Percentiles rank a stretch among this genome's conserved stretches.
Conservation (phyloP, 2,888 invertebrate species). For the Plebejus melissa region DNA sequence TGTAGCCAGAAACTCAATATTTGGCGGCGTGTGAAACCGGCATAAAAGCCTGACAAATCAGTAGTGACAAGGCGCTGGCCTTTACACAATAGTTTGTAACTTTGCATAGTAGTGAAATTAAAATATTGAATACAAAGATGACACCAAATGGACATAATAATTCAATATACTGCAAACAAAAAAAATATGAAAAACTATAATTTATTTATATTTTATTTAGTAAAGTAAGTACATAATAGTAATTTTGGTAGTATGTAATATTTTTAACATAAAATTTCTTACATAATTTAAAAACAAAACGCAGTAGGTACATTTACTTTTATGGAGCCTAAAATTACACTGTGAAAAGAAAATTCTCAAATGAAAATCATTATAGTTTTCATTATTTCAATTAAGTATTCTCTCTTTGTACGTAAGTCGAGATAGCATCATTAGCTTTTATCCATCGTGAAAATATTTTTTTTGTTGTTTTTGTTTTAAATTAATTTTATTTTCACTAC, state of each 20-base stretch:
- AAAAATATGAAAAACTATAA: too few relatives aligned
- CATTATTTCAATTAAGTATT: neutral
- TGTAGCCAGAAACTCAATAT: neutral
- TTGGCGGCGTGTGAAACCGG: neutral
- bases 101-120: too few relatives aligned
- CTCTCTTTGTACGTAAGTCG: neutral
- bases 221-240: neutral
- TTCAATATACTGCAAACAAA: too few relatives aligned
- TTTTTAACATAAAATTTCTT: neutral
- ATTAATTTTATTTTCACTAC: neutral
- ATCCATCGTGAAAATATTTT: neutral
- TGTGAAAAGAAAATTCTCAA: neutral
- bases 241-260: neutral
- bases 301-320: neutral
- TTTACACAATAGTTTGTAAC: neutral
- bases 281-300: neutral
- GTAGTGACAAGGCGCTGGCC: neutral
- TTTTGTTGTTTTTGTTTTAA: neutral
- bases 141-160: too few relatives aligned
- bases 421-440: neutral
- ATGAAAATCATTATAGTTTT: neutral
- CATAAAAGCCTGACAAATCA: constrained; percentile 14
- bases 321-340: neutral
- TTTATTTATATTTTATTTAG: too few relatives aligned
- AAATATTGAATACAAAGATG: too few relatives aligned